Evolutionary conservation across 2,113 vertebrate species (phyloP).

Genomic region (Scomber scombrus): DNA sequence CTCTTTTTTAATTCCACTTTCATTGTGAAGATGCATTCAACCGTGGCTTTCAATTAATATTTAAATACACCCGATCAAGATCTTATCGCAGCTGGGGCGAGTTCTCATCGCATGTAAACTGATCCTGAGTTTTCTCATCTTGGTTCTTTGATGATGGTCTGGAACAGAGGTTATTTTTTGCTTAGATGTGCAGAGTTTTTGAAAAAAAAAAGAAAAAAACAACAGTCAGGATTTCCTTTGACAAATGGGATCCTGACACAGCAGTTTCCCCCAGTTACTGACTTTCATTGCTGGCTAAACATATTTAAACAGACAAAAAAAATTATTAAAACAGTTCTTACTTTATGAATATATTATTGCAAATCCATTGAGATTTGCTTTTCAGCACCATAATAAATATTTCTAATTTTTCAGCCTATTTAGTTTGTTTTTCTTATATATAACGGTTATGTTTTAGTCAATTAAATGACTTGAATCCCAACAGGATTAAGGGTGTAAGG

Average conservation of each 20-base stretch:
- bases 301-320: not conserved
- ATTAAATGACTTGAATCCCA: not conserved
- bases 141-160: conserved; percentile 15
- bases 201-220: conserved; percentile 3
- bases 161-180: conserved; percentile 39
- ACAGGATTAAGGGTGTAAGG: not conserved
- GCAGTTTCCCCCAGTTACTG: conserved; percentile 33
- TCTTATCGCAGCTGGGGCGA: conserved; percentile 15
- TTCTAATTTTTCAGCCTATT: not conserved
- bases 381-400: not conserved
- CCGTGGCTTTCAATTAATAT: conserved; percentile 66
- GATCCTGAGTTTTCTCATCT: conserved; percentile 38
- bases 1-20: conserved; percentile 51
- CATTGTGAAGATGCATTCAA: conserved; percentile 53
- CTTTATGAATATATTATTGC: not conserved
- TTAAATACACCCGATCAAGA: conserved; percentile 63
- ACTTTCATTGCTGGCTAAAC: conserved; percentile 26
- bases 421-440: not conserved
- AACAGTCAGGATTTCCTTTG: conserved; percentile 67
- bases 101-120: conserved; percentile 42
- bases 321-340: not conserved
- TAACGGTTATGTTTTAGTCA: not conserved
- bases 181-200: conserved; percentile 55
- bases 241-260: conserved; percentile 53
- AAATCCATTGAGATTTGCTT: conserved; percentile 5